phyloP scores from a whole-genome alignment of 1,140 invertebrate species.

The Bombus huntii region DNA sequence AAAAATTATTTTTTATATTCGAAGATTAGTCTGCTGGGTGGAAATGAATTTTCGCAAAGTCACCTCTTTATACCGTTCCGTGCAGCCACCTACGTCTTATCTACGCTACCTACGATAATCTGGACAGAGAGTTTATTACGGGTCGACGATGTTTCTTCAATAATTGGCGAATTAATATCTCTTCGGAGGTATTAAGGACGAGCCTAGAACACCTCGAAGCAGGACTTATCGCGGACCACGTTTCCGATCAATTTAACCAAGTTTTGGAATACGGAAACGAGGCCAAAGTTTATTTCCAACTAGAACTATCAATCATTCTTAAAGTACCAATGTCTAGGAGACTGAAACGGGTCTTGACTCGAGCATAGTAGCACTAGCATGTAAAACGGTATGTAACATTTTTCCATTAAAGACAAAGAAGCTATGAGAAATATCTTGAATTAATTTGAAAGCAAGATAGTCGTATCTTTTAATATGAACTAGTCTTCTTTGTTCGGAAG shows the following conservation, averaged over 20 bases:
- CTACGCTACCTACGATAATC: slow-evolving; percentile 15
- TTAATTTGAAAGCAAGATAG: too few relatives aligned
- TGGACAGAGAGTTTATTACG: slow-evolving; percentile 24
- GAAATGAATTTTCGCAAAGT: neutral
- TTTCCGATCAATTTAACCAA: neutral
- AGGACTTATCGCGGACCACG: slow-evolving; percentile 6
- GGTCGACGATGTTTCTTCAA: neutral
- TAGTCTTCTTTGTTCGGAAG: too few relatives aligned
- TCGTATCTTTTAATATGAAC: too few relatives aligned
- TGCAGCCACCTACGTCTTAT: neutral
- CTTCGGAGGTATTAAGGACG: neutral
- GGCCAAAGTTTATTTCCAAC: slow-evolving; percentile 28
- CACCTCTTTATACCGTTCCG: neutral
- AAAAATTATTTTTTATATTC: neutral
- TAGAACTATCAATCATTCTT: slow-evolving; percentile 37
- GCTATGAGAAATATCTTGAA: too few relatives aligned
- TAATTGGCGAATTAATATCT: slow-evolving; percentile 46
- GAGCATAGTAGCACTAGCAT: too few relatives aligned
- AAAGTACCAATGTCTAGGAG: neutral
- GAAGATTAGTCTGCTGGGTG: neutral
- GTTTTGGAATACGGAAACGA: neutral
- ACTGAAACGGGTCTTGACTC: too few relatives aligned
- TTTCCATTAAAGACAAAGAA: neutral
- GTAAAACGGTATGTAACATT: neutral
- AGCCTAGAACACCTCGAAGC: neutral